Percentiles rank a stretch among this genome's conserved stretches.
phyloP scores from a whole-genome alignment of 2,113 vertebrate genomes.

The Sorex araneus region DNA sequence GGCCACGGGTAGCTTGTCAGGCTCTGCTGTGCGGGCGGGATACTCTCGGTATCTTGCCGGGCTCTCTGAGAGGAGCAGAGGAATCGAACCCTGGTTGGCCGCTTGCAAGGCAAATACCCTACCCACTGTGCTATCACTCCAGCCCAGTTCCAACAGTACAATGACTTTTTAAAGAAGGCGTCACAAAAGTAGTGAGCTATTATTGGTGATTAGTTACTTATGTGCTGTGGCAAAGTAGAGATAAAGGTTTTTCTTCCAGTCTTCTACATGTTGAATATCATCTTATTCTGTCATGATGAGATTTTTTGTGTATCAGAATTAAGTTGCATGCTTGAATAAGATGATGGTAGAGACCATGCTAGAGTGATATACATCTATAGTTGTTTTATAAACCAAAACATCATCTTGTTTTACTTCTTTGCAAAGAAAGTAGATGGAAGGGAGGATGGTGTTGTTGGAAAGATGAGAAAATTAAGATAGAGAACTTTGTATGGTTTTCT shows the following conservation, averaged over 20 bases:
- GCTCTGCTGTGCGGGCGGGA: no score
- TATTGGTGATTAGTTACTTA: background rate
- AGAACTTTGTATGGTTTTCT: conserved; percentile 19
- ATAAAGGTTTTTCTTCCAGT: background rate
- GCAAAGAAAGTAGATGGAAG: conserved; percentile 2
- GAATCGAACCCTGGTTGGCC: no score
- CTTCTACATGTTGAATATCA: background rate
- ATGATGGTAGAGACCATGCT: background rate
- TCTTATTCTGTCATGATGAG: conserved; percentile 15
- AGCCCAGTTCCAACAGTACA: no score
- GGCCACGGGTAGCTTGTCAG: no score
- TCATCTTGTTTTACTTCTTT: background rate
- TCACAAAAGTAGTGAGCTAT: background rate
- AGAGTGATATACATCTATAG: background rate
- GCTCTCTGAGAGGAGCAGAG: no score
- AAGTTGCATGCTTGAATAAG: background rate
- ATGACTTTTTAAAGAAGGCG: background rate
- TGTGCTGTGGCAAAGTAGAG: background rate
- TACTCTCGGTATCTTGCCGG: no score
- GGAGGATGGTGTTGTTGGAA: background rate
- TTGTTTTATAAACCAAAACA: background rate
- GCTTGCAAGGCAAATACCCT: no score
- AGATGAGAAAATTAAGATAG: background rate
- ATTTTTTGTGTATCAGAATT: conserved; percentile 22
- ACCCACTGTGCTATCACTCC: no score